phyloP scores from a whole-genome alignment of 53 echinoderm and acorn worm species.

The Paelopatides confundens region DNA sequence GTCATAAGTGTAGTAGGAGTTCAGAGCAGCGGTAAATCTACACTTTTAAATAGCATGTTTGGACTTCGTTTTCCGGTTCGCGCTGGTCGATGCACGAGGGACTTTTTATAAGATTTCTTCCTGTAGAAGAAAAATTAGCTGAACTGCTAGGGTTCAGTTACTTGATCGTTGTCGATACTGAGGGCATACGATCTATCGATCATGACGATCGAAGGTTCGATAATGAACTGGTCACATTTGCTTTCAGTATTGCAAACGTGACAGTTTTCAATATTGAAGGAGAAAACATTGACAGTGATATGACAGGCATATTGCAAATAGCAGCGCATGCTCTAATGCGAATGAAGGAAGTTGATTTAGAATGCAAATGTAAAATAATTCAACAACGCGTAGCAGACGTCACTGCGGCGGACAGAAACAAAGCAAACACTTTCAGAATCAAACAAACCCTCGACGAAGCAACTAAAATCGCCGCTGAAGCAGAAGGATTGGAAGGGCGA shows the following conservation, averaged over 20 bases:
- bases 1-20: conserved; percentile 12
- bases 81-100: neutral
- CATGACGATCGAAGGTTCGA: conserved; percentile 15
- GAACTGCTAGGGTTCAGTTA: neutral
- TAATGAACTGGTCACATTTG: conserved; percentile 27
- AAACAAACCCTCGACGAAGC: conserved; percentile 11
- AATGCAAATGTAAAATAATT: conserved; percentile 6
- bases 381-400: conserved; percentile 19
- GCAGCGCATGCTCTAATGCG: too few relatives aligned
- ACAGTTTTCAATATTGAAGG: too few relatives aligned
- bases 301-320: too few relatives aligned
- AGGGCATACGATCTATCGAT: conserved; percentile 17
- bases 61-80: conserved; percentile 10
- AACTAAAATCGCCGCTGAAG: conserved; percentile 1
- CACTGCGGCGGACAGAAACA: conserved; percentile 15
- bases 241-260: conserved; percentile 25
- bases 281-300: neutral
- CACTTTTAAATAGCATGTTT: too few relatives aligned
- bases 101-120: neutral
- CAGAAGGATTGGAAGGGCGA: conserved; percentile 5
- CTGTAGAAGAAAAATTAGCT: neutral
- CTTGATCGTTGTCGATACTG: conserved; percentile 20
- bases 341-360: too few relatives aligned
- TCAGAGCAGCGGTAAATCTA: conserved; percentile 16
- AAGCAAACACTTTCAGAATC: neutral